Evolutionary conservation across 2,113 vertebrate genomes (phyloP).

Genomic region (Eulemur macaco): DNA sequence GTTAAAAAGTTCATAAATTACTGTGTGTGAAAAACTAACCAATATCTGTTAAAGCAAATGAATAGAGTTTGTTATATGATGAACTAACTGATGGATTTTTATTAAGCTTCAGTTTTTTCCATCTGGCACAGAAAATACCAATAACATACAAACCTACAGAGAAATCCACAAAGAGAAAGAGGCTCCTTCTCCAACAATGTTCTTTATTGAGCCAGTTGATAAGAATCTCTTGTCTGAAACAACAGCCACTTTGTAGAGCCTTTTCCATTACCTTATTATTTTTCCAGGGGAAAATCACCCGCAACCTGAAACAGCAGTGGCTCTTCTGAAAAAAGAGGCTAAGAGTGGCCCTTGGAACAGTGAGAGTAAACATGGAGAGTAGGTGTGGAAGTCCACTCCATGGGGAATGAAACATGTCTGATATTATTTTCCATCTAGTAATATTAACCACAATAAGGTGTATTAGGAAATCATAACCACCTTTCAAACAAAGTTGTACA

Average conservation of each 20-base stretch:
- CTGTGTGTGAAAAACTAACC: background rate
- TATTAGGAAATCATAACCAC: background rate
- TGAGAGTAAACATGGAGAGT: background rate
- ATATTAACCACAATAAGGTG: background rate
- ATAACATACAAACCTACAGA: background rate
- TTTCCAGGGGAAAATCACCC: background rate
- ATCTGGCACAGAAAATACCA: background rate
- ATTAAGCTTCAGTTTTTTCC: background rate
- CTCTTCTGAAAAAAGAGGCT: background rate
- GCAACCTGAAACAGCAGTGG: background rate
- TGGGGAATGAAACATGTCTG: background rate
- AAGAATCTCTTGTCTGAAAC: background rate
- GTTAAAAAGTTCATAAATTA: background rate
- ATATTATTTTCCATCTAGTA: background rate
- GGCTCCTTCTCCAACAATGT: background rate
- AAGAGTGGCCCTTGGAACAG: background rate
- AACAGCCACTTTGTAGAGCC: background rate
- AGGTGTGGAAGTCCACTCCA: background rate
- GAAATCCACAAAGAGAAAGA: background rate
- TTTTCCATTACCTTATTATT: background rate
- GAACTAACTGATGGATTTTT: background rate
- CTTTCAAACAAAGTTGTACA: background rate
- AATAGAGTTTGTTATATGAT: background rate
- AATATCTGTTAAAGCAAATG: background rate
- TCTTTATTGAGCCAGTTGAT: background rate